A percentile compares a stretch with the other conserved stretches of the same genome.
phyloP scores from a whole-genome alignment of 2,888 invertebrate species.

The Elmis aenea region DNA sequence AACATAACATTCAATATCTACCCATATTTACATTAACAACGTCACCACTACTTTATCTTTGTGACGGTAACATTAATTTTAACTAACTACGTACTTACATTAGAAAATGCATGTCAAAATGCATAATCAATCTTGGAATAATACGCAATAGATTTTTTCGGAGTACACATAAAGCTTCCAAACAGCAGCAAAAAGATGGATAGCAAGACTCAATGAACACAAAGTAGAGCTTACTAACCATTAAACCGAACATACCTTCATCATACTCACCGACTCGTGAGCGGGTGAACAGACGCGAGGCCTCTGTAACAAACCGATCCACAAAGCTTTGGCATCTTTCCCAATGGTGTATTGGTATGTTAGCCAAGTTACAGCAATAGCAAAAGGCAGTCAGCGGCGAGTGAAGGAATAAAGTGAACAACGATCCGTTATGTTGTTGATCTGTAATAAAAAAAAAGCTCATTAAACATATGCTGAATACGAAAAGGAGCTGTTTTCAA shows the following conservation, averaged over 20 bases:
- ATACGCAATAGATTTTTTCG: no score
- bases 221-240: conserved; percentile 13
- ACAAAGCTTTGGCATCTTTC: conserved; percentile 84
- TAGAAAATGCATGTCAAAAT: no score
- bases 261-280: conserved; percentile 69
- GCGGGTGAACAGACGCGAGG: conserved; percentile 74
- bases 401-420: conserved; percentile 94
- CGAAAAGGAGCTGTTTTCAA: conserved; percentile 6
- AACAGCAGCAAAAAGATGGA: no score
- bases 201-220: background rate
- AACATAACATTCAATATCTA: background rate
- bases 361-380: conserved; percentile 83
- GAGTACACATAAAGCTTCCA: no score
- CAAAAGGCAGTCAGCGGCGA: conserved; percentile 90
- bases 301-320: conserved; percentile 85
- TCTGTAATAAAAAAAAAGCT: conserved; percentile 50
- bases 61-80: no score
- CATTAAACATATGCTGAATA: background rate
- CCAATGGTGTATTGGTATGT: conserved; percentile 82
- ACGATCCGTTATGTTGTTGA: conserved; percentile 80
- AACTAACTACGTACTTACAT: no score
- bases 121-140: no score
- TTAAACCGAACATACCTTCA: conserved; percentile 35
- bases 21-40: no score
- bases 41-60: no score